Conservation (phyloP, 1,140 invertebrate species). For the Potamilus streckersoni region DNA sequence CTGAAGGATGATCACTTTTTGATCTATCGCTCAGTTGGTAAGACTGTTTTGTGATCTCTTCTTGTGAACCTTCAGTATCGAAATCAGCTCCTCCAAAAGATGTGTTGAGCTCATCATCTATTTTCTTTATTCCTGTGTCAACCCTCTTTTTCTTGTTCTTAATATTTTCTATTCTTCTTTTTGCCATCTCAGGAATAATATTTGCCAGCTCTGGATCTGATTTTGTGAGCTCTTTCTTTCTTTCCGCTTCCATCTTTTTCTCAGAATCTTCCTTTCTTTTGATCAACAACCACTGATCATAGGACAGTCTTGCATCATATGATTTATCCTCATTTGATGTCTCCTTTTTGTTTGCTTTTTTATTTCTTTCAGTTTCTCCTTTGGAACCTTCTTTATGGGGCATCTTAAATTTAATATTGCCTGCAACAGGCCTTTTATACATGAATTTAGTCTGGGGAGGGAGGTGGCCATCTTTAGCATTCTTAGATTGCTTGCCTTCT, state of each 20-base stretch:
- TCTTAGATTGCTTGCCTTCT: conserved; percentile 24
- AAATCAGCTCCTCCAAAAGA: conserved; percentile 48
- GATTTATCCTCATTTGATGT: conserved; percentile 32
- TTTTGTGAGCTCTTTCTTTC: conserved; percentile 46
- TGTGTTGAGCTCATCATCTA: conserved; percentile 41
- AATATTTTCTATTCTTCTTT: conserved; percentile 49
- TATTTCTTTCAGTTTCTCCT: conserved; percentile 26
- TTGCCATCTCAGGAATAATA: conserved; percentile 50
- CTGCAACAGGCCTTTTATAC: conserved; percentile 54
- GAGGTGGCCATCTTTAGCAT: conserved; percentile 22
- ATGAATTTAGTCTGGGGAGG: conserved; percentile 53
- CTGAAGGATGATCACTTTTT: conserved; percentile 23
- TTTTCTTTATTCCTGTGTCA: conserved; percentile 49
- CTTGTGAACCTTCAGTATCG: conserved; percentile 13
- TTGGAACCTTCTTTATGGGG: conserved; percentile 28
- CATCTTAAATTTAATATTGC: conserved; percentile 49
- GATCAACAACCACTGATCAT: conserved; percentile 54
- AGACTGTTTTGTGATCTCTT: conserved; percentile 23
- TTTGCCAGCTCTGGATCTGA: conserved; percentile 56
- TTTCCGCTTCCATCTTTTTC: conserved; percentile 38
- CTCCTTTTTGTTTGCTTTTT: conserved; percentile 25
- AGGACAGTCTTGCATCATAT: conserved; percentile 44
- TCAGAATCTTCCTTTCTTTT: conserved; percentile 48
- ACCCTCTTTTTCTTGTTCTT: conserved; percentile 48
- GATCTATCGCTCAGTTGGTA: conserved; percentile 34